Base-by-base conservation (phyloP, 2,113 vertebrate species). In the Bos javanicus region DNA sequence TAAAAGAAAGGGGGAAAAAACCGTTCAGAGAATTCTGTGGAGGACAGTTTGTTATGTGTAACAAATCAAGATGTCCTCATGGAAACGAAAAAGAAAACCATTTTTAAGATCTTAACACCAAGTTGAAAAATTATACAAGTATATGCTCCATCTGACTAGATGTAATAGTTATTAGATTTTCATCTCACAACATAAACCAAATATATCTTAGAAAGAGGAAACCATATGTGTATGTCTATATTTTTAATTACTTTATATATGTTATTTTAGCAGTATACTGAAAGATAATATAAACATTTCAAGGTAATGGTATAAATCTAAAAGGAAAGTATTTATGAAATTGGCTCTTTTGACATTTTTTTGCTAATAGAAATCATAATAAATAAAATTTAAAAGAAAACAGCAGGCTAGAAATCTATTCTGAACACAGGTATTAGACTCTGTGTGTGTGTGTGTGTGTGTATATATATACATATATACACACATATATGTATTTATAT, bases 271-370 rank as follows among this genome's bases (percentile, higher is more conserved):
- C 10, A 71, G 21, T n/a, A 57, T 2, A 80, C 56, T 92, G 30
- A 86, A 93, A 92, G 39, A 54, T 60, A 83, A 94, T 50, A n/a
- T 43, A 84, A 83, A 93, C 93, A 93, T 57, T 89, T 97, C 39
- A 85, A 74, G 50, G 25, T 82, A 88, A 91, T 94, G 13, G 6
- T 4, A 87, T 94, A 43, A 82, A 76, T 87, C 26, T 74, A 81
- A 94, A 87, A 50, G 2, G 5, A 86, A 87, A 78, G 21, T 43
- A 64, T 86, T 90, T 74, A 59, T 57, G 54, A 76, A 64, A 92
- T 16, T 90, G 12, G 25, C 4, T 96, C 48, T 82, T 95, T 95
- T 50, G 33, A 28, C 0, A 52, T 64, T 9, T 64, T 59, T 85
- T 95, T 95, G 46, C 43, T 17, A 88, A 78, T 7, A 95, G 10